These are phyloP conservation scores for Lophotriccus pileatus DNA, from an alignment of 2,797 vertebrate genomes.

Conservation along the genomic window DNA sequence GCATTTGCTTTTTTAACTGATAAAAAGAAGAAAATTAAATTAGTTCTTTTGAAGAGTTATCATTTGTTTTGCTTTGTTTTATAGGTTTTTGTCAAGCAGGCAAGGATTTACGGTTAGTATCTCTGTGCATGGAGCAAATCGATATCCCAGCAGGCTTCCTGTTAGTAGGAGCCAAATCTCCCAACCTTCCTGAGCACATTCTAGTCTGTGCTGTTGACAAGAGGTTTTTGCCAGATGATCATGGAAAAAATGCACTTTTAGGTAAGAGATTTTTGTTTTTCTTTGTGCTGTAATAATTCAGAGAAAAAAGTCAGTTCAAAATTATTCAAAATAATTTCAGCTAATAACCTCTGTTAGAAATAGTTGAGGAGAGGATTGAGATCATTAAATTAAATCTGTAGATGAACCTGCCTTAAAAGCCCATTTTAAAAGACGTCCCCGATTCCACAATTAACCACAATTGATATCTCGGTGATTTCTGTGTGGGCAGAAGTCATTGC, in stretches of 20 bases:
- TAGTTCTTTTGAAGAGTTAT: not conserved
- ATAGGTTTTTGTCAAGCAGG: conserved; percentile 98
- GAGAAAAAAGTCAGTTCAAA: conserved; percentile 20
- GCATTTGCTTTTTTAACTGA: not conserved
- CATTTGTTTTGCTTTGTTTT: conserved; percentile 12
- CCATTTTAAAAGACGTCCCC: not conserved
- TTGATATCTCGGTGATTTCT: not conserved
- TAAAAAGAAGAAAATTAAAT: not conserved
- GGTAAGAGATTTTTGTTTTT: conserved; percentile 78
- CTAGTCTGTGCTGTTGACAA: conserved; percentile 96
- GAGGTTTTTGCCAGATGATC: conserved; percentile 95
- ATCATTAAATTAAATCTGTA: not conserved
- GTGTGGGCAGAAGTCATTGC: not conserved
- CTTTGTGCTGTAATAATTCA: not conserved
- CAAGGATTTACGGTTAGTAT: conserved; percentile 94
- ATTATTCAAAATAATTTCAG: not conserved
- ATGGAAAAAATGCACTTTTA: conserved; percentile 99
- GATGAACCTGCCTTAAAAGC: not conserved
- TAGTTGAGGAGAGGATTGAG: not conserved
- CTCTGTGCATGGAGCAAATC: conserved; percentile 89
- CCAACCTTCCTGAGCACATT: conserved; percentile 93
- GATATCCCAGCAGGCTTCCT: conserved; percentile 93
- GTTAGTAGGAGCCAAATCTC: conserved; percentile 95
- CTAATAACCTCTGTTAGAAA: not conserved
- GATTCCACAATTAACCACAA: not conserved